These are phyloP conservation scores for Tetropium fuscum DNA, from an alignment of 2,888 invertebrate genomes.

Conservation along the genomic window DNA sequence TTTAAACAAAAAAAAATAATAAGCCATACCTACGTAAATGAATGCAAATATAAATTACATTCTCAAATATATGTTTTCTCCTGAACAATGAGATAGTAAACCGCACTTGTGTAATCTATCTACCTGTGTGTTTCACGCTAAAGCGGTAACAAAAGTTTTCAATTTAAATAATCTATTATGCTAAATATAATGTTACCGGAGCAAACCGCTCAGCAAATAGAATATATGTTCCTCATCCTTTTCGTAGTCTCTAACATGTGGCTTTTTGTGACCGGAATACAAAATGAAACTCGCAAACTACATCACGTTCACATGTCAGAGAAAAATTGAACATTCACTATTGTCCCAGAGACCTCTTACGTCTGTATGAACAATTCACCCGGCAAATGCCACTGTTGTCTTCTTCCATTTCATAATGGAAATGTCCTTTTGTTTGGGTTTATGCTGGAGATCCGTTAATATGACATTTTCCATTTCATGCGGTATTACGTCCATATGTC, in stretches of 20 bases:
- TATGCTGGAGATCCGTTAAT: neutral
- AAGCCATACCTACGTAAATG: too few relatives aligned
- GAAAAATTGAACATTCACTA: slow-evolving; percentile 20
- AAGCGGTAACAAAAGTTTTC: slow-evolving; percentile 8
- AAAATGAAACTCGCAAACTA: neutral
- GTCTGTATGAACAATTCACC: slow-evolving; percentile 9
- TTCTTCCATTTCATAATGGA: neutral
- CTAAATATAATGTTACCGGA: slow-evolving; percentile 11
- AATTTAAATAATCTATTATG: slow-evolving; percentile 13
- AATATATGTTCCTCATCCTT: slow-evolving; percentile 12
- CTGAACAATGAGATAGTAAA: too few relatives aligned
- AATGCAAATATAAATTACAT: too few relatives aligned
- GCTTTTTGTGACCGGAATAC: slow-evolving; percentile 14
- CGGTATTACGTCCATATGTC: neutral
- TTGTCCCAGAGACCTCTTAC: slow-evolving; percentile 3
- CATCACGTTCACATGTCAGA: slow-evolving; percentile 10
- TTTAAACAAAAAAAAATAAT: too few relatives aligned
- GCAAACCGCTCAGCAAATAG: slow-evolving; percentile 19
- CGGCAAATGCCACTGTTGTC: neutral
- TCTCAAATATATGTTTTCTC: too few relatives aligned
- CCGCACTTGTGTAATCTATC: too few relatives aligned
- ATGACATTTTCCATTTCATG: slow-evolving; percentile 16
- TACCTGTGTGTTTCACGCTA: too few relatives aligned
- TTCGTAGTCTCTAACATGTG: slow-evolving; percentile 3
- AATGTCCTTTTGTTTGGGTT: neutral